These are phyloP conservation scores for Dione juno DNA, from an alignment of 2,888 invertebrate species.

Conservation along the genomic window DNA sequence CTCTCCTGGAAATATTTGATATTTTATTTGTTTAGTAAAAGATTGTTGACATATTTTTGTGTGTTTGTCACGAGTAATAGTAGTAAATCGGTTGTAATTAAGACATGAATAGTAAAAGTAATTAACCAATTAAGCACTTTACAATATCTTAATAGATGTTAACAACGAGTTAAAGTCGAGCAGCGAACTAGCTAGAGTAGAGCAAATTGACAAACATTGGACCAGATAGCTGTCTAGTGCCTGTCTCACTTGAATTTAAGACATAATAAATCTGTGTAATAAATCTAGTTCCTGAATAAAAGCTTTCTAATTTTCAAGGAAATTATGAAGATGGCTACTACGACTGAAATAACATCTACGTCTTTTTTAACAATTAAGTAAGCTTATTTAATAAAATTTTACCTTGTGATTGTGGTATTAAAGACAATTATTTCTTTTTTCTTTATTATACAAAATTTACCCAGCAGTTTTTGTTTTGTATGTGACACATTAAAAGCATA, in stretches of 20 bases:
- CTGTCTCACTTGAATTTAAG: constrained; percentile 1
- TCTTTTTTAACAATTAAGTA: too few species aligned
- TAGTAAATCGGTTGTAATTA: not conserved
- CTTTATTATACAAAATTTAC: too few species aligned
- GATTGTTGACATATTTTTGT: not conserved
- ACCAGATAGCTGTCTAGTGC: constrained; percentile 9
- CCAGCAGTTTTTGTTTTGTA: not conserved
- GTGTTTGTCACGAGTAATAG: not conserved
- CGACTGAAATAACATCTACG: not conserved
- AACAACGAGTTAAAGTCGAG: not conserved
- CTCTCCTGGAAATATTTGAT: not conserved
- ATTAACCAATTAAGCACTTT: not conserved
- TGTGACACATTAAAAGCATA: not conserved
- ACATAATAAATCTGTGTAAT: too few species aligned
- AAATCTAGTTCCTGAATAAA: constrained; percentile 26
- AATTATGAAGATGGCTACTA: constrained; percentile 2
- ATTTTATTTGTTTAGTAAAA: constrained; percentile 7
- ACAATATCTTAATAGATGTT: not conserved
- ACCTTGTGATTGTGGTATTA: too few species aligned
- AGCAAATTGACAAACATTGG: constrained; percentile 10
- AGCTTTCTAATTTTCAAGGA: constrained; percentile 21
- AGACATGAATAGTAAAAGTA: not conserved
- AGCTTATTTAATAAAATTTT: too few species aligned
- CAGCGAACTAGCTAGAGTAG: constrained; percentile 3
- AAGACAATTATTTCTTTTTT: too few species aligned